Evolutionary conservation across 2,113 vertebrate genomes (phyloP).

Genomic region (Cepphus grylle): DNA sequence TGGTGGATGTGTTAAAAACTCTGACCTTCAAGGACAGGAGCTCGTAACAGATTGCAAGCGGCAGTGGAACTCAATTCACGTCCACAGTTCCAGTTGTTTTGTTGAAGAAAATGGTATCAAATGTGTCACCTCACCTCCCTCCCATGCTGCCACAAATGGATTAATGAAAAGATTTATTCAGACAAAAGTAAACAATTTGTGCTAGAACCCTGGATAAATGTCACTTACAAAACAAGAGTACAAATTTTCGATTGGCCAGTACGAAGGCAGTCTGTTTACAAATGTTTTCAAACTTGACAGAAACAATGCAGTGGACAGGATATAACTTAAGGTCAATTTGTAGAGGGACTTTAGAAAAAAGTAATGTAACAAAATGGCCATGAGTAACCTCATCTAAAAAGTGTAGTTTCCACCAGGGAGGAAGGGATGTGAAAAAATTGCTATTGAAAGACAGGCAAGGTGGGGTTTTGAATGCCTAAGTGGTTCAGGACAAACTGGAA

Average conservation of each 20-base stretch:
- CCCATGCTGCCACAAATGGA: background rate
- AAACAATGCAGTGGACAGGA: background rate
- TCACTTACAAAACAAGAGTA: background rate
- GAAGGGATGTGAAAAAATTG: background rate
- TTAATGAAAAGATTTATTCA: background rate
- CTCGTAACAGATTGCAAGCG: background rate
- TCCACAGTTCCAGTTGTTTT: background rate
- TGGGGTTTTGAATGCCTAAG: background rate
- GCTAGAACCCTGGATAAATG: background rate
- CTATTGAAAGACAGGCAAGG: background rate
- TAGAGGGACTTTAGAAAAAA: background rate
- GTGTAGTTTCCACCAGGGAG: background rate
- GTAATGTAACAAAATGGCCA: background rate
- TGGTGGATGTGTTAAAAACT: background rate
- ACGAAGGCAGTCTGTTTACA: background rate
- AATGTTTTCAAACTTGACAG: background rate
- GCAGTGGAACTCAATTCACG: background rate
- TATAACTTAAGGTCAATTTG: background rate
- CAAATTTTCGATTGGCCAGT: background rate
- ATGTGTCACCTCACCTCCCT: background rate
- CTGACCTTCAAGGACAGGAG: background rate
- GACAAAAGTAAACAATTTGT: background rate
- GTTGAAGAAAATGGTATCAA: background rate
- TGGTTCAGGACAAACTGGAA: background rate
- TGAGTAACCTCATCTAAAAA: background rate